A percentile compares a stretch with the other conserved stretches of the same genome.
Conservation (phyloP, 2,113 vertebrate species). For the Brienomyrus longianalis region DNA sequence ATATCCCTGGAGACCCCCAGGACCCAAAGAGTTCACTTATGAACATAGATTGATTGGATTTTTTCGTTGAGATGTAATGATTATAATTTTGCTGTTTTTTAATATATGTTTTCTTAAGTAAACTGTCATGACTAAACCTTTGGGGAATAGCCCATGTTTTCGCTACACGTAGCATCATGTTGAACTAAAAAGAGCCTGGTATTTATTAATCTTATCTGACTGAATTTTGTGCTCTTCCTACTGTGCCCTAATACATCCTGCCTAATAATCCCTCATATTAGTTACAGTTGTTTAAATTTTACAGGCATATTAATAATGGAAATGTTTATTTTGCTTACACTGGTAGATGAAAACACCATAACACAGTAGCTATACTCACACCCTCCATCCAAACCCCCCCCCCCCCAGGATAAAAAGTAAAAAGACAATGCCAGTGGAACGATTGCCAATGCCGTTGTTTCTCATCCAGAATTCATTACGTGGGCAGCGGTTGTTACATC, state of each 20-base stretch:
- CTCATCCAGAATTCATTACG: slow-evolving; percentile 11
- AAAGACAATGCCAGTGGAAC: neutral
- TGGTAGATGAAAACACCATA: neutral
- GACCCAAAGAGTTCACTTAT: slow-evolving; percentile 4
- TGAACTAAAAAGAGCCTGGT: neutral
- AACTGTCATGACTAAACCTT: neutral
- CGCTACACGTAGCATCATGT: neutral
- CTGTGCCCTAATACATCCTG: neutral
- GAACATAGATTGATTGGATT: neutral
- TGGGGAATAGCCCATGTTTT: neutral
- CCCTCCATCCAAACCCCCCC: neutral
- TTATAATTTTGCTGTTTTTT: neutral
- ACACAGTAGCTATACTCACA: neutral
- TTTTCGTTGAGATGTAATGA: neutral
- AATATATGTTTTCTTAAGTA: neutral
- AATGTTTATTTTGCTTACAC: neutral
- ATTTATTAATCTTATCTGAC: slow-evolving; percentile 1
- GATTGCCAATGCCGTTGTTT: neutral
- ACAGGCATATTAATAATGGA: neutral
- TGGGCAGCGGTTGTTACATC: slow-evolving; percentile 13
- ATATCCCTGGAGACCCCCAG: neutral
- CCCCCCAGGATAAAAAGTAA: neutral
- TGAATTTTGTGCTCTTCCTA: neutral
- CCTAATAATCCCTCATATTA: neutral
- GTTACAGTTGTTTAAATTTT: neutral